Conservation (phyloP, 2,888 invertebrate genomes). For the Lochmaea crataegi region DNA sequence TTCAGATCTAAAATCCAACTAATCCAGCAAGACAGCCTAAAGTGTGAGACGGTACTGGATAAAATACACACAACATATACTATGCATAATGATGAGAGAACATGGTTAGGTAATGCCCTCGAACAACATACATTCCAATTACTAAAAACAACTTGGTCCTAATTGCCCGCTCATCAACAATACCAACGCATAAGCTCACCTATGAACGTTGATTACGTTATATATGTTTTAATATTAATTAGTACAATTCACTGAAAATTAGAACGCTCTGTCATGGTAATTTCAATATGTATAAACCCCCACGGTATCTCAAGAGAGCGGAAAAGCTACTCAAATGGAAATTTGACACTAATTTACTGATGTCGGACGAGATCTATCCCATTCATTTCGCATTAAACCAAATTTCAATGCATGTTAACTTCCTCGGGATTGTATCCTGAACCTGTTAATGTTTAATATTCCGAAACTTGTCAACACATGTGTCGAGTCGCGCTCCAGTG, state of each 20-base stretch:
- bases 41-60: neutral
- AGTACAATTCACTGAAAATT: conserved; percentile 32
- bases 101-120: conserved; percentile 12
- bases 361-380: neutral
- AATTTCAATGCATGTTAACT: neutral
- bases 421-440: too few species aligned
- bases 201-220: conserved; percentile 35
- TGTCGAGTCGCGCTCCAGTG: too few species aligned
- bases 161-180: conserved; percentile 39
- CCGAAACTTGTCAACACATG: too few species aligned
- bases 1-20: too few species aligned
- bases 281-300: conserved; percentile 16
- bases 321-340: conserved; percentile 16
- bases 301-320: conserved; percentile 17
- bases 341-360: conserved; percentile 1
- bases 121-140: conserved; percentile 33
- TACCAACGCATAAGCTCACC: conserved; percentile 33
- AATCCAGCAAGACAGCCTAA: too few species aligned
- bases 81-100: neutral
- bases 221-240: conserved; percentile 40
- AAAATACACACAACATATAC: neutral
- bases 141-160: conserved; percentile 36
- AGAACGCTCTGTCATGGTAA: conserved; percentile 25
- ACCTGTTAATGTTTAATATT: too few species aligned
- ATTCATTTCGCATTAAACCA: neutral